Evolutionary conservation across 2,113 vertebrate species (phyloP).

Genomic region (Rhizomys pruinosus): DNA sequence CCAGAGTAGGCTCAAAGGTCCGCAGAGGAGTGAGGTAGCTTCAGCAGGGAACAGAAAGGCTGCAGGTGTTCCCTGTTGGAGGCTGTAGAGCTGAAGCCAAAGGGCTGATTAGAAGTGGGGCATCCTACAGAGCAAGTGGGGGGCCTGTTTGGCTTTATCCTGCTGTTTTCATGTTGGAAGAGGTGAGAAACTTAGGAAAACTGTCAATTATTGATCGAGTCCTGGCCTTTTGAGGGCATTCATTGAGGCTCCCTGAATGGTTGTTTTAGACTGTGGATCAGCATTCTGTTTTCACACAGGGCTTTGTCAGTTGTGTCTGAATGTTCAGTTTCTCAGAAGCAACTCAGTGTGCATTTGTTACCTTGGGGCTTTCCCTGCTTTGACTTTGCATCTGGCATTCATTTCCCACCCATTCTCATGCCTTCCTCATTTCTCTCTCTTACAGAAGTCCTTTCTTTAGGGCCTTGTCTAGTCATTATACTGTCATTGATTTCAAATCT

Average conservation of each 20-base stretch:
- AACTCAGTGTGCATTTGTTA: neutral
- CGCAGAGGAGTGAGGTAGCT: neutral
- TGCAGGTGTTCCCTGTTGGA: neutral
- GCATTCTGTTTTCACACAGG: neutral
- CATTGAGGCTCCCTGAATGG: neutral
- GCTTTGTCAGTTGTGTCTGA: neutral
- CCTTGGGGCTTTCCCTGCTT: neutral
- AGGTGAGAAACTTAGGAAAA: neutral
- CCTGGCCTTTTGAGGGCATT: neutral
- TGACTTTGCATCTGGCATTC: neutral
- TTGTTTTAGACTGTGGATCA: neutral
- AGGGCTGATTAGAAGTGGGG: neutral
- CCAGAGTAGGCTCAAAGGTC: neutral
- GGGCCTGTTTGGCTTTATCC: neutral
- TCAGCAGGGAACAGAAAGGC: neutral
- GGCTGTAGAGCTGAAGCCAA: neutral
- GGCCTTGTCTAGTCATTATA: neutral
- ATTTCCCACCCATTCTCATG: neutral
- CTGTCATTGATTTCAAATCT: neutral
- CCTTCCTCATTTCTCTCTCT: neutral
- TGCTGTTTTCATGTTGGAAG: neutral
- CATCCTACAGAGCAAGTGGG: neutral
- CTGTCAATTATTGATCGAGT: neutral
- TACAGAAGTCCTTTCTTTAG: neutral
- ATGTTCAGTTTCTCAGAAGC: neutral